Evolutionary conservation across 2,888 invertebrate genomes (phyloP).

Genomic region (Folsomia candida): DNA sequence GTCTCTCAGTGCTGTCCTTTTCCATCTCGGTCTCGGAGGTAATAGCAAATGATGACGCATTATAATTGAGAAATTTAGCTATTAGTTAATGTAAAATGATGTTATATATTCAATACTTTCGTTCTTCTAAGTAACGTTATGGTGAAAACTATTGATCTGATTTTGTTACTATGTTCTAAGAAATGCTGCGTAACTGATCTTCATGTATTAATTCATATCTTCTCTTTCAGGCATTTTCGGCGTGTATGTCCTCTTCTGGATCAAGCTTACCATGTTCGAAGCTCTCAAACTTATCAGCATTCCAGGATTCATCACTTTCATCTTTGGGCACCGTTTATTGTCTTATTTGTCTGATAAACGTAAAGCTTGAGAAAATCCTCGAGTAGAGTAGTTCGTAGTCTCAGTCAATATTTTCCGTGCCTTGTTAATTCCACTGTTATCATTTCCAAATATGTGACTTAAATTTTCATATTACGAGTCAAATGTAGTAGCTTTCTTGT

Average conservation of each 20-base stretch:
- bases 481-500: no score
- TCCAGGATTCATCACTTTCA: slow-evolving; percentile 83
- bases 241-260: slow-evolving; percentile 89
- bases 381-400: no score
- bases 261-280: slow-evolving; percentile 91
- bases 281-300: slow-evolving; percentile 85
- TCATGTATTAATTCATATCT: no score
- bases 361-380: no score
- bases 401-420: no score
- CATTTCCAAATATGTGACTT: no score
- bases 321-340: slow-evolving; percentile 87
- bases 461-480: no score
- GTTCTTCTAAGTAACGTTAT: slow-evolving; percentile 43
- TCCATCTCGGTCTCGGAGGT: slow-evolving; percentile 86
- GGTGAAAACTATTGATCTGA: slow-evolving; percentile 32
- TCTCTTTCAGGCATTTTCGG: slow-evolving; percentile 76
- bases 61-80: neutral
- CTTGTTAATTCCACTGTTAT: no score
- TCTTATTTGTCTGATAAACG: slow-evolving; percentile 67
- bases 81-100: slow-evolving; percentile 35
- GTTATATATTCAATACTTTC: slow-evolving; percentile 46
- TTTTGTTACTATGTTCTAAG: neutral
- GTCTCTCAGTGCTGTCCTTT: slow-evolving; percentile 75
- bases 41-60: slow-evolving; percentile 50
- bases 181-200: neutral